Conservation (phyloP, 2,797 vertebrate genomes). For the Halcyon smyrnensis region DNA sequence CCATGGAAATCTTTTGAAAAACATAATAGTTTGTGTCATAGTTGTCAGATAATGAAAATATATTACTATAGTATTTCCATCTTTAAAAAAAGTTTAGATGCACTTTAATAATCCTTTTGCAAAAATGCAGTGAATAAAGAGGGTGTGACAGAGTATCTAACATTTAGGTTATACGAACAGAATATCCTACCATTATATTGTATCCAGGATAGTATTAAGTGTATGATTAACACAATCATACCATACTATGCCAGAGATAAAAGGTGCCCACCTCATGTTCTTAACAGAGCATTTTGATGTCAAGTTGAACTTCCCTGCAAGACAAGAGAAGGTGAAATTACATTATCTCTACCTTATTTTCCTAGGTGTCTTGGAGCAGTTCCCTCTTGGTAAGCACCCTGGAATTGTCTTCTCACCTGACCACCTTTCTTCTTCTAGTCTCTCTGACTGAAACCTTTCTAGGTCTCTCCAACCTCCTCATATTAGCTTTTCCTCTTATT, state of each 20-base stretch:
- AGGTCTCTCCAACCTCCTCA: not conserved
- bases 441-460: not conserved
- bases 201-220: not conserved
- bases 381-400: not conserved
- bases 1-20: not conserved
- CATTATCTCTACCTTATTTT: not conserved
- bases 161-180: not conserved
- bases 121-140: not conserved
- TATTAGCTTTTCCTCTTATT: not conserved
- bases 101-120: not conserved
- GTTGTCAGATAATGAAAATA: not conserved
- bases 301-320: not conserved
- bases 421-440: not conserved
- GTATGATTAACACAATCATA: not conserved
- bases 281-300: not conserved
- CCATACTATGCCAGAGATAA: not conserved
- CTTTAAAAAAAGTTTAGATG: not conserved
- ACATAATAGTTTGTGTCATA: not conserved
- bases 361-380: not conserved
- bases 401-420: not conserved
- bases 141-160: not conserved
- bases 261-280: not conserved
- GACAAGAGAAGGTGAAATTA: not conserved
- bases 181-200: not conserved
- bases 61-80: not conserved